Evolutionary conservation across 2,888 invertebrate species (phyloP).

Genomic region (Lasiommata megera): DNA sequence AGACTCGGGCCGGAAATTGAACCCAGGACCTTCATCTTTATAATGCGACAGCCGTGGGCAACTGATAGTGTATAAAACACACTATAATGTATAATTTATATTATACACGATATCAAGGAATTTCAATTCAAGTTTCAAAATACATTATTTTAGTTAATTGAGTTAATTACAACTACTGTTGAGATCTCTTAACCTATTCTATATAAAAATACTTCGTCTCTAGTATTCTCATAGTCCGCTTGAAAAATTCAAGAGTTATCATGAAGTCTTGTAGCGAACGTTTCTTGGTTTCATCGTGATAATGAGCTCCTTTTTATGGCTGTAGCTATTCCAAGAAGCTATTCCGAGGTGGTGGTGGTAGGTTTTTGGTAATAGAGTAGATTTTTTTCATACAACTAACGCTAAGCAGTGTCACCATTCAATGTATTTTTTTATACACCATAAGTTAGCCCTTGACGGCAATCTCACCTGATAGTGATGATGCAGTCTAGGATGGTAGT

Average conservation of each 20-base stretch:
- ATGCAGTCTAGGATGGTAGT: no score
- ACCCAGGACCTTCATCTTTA: no score
- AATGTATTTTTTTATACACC: no score
- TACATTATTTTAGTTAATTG: background rate
- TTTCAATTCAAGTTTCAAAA: background rate
- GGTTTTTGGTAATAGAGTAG: no score
- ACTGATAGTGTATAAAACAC: background rate
- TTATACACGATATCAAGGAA: background rate
- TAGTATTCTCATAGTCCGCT: background rate
- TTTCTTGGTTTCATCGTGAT: slow-evolving; percentile 4
- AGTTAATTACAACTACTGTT: background rate
- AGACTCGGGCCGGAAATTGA: no score
- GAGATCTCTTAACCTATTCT: background rate
- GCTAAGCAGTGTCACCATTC: no score
- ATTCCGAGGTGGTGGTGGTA: no score
- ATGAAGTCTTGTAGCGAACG: slow-evolving; percentile 5
- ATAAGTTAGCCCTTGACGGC: no score
- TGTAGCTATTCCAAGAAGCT: background rate
- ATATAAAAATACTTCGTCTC: slow-evolving; percentile 1
- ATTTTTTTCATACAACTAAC: no score
- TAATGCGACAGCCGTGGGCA: background rate
- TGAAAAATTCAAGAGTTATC: background rate
- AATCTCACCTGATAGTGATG: no score
- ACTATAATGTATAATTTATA: no score
- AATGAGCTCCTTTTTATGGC: slow-evolving; percentile 4